Evolutionary conservation across 2,888 invertebrate species (phyloP).

Genomic region (Elysia crispata): DNA sequence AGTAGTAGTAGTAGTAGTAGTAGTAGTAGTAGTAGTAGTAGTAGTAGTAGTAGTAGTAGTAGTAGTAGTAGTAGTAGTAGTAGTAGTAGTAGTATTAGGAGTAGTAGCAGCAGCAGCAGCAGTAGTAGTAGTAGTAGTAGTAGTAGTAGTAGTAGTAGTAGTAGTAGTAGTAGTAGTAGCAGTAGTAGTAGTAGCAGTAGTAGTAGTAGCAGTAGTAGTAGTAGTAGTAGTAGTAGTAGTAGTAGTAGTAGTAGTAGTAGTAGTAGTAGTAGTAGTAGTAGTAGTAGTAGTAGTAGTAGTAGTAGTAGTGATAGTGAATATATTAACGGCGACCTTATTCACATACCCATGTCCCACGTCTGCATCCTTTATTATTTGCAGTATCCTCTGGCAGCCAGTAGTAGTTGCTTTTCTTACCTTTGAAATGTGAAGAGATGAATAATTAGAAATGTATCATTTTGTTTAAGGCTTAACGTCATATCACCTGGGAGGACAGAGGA

Average conservation of each 20-base stretch:
- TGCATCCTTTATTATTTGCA: too few relatives aligned
- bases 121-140: background rate
- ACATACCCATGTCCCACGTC: too few relatives aligned
- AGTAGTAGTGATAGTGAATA: background rate
- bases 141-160: background rate
- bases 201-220: background rate
- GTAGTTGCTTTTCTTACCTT: too few relatives aligned
- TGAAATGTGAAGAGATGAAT: too few relatives aligned
- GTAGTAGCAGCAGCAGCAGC: background rate
- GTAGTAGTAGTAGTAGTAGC: background rate
- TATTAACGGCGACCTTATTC: too few relatives aligned
- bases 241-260: background rate
- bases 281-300: background rate
- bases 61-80: constrained; percentile 2
- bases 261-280: background rate
- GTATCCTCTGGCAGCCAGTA: too few relatives aligned
- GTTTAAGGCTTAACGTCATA: too few relatives aligned
- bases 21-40: background rate
- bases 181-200: too few relatives aligned
- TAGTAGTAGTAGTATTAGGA: background rate
- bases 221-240: background rate
- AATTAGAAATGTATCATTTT: too few relatives aligned
- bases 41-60: background rate
- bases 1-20: too few relatives aligned
- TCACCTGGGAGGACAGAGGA: too few relatives aligned